A percentile compares a stretch with the other conserved stretches of the same genome.
These are phyloP conservation scores for Podargus strigoides DNA, from an alignment of 2,797 vertebrate species.

Conservation along the genomic window DNA sequence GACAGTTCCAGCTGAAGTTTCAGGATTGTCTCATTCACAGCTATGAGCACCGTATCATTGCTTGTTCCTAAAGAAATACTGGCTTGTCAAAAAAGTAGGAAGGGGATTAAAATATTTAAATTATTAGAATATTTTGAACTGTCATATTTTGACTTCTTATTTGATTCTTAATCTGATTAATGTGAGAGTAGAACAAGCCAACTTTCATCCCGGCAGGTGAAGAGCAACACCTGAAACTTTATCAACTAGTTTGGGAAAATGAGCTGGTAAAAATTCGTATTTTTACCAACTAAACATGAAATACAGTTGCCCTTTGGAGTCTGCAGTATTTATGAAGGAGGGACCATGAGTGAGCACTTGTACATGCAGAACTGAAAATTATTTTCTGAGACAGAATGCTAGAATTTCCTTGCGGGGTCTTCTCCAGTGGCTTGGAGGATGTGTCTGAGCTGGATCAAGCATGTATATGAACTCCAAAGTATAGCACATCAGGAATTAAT, in stretches of 20 bases:
- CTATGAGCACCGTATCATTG: not conserved
- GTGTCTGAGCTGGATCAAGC: not conserved
- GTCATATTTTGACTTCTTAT: not conserved
- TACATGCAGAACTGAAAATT: not conserved
- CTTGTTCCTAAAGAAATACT: not conserved
- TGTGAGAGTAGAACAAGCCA: not conserved
- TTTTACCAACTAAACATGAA: not conserved
- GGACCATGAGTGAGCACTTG: not conserved
- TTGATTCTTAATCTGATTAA: not conserved
- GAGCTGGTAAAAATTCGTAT: not conserved
- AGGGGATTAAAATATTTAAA: not conserved
- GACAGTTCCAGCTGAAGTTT: not conserved
- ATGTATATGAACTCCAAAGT: not conserved
- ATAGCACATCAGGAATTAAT: not conserved
- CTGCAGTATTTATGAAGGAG: not conserved
- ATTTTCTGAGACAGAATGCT: not conserved
- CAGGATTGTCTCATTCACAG: not conserved
- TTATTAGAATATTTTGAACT: not conserved
- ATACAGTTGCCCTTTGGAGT: not conserved
- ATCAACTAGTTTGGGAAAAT: not conserved
- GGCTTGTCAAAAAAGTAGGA: not conserved
- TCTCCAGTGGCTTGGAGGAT: not conserved
- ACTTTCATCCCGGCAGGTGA: not conserved
- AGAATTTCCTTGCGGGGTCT: not conserved
- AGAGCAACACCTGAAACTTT: not conserved